Conservation (phyloP, 1,140 invertebrate genomes). For the Teleopsis dalmanni region DNA sequence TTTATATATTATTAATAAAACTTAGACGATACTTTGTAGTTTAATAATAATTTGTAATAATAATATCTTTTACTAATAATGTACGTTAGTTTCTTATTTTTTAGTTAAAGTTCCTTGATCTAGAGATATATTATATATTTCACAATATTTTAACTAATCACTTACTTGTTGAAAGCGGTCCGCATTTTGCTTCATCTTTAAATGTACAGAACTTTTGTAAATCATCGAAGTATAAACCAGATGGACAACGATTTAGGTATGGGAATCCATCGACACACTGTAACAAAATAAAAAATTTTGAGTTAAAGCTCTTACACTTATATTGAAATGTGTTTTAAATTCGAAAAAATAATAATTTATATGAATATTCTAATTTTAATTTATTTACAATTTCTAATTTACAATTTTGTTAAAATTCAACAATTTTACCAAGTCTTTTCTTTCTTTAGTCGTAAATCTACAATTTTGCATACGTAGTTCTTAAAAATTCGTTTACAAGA, state of each 20-base stretch:
- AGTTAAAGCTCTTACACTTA: neutral
- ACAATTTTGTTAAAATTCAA: neutral
- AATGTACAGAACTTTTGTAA: conserved; percentile 86
- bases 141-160: conserved; percentile 27
- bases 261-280: conserved; percentile 83
- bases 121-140: neutral
- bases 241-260: conserved; percentile 79
- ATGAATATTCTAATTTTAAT: neutral
- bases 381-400: neutral
- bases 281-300: conserved; percentile 4
- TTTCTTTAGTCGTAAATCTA: neutral
- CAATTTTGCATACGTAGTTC: no score
- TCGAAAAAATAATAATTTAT: neutral
- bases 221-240: conserved; percentile 83
- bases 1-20: no score
- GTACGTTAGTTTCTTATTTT: conserved; percentile 2
- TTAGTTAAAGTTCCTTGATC: neutral
- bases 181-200: conserved; percentile 83
- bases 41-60: no score
- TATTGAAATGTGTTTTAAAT: neutral
- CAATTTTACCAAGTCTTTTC: neutral
- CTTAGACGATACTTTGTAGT: no score
- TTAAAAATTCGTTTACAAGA: no score
- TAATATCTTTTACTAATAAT: no score
- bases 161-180: conserved; percentile 78